Evolutionary conservation across 1,140 invertebrate species (phyloP).

Genomic region (Anoplolepis gracilipes): DNA sequence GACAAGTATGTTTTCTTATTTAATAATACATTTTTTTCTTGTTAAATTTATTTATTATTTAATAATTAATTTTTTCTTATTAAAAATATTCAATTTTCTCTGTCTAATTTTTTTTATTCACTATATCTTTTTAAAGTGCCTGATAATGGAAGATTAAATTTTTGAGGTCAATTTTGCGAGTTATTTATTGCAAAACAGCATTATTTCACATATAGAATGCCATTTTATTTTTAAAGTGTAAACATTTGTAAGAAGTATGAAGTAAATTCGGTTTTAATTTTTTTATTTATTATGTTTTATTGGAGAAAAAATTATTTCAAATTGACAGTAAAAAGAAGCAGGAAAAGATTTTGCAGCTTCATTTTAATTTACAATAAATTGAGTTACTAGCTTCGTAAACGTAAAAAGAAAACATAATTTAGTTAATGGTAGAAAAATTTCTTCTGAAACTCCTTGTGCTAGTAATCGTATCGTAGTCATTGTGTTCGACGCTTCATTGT

Average conservation of each 20-base stretch:
- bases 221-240: not conserved
- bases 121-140: not conserved
- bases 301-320: not conserved
- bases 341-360: not conserved
- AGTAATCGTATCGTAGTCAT: constrained; percentile 57
- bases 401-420: constrained; percentile 22
- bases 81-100: not conserved
- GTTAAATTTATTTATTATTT: not conserved
- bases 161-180: no score
- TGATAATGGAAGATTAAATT: no score
- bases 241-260: not conserved
- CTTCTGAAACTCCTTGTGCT: constrained; percentile 4
- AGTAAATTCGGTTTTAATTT: not conserved
- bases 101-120: not conserved
- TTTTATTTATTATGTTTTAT: not conserved
- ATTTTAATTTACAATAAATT: not conserved
- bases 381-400: not conserved
- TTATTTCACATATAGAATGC: no score
- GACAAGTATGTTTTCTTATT: not conserved
- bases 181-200: no score
- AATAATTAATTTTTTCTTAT: no score
- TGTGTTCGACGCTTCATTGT: constrained; percentile 54
- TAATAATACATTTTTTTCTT: not conserved
- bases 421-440: not conserved
- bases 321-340: not conserved